Conservation (phyloP, 2,888 invertebrate genomes). For the Meiosimyza decipiens region DNA sequence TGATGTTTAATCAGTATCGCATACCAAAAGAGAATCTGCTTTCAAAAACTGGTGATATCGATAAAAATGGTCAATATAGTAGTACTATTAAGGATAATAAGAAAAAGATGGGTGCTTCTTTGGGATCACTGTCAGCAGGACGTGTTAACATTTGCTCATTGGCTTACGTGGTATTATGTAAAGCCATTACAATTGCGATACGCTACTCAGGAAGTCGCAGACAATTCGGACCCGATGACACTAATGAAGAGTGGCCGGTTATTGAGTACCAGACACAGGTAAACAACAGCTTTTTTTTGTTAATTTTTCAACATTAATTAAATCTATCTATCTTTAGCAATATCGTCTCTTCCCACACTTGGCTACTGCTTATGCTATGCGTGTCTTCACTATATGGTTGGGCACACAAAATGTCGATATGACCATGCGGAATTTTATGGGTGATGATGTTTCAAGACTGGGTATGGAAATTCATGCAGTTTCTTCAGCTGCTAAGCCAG, state of each 20-base stretch:
- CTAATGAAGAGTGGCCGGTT: constrained; percentile 79
- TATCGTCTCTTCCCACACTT: constrained; percentile 81
- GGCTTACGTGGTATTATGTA: constrained; percentile 73
- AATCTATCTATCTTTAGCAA: constrained; percentile 72
- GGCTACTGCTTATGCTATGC: constrained; percentile 75
- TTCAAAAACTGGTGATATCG: constrained; percentile 88
- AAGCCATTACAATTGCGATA: constrained; percentile 84
- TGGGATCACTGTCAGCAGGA: constrained; percentile 86
- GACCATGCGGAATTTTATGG: constrained; percentile 67
- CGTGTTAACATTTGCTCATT: constrained; percentile 80
- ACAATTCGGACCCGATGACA: constrained; percentile 85
- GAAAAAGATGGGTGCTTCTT: constrained; percentile 85
- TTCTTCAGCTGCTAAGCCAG: constrained; percentile 80
- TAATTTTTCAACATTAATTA: background rate
- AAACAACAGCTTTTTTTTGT: constrained; percentile 34
- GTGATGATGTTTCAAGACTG: constrained; percentile 62
- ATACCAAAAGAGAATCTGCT: constrained; percentile 83
- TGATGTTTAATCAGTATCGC: constrained; percentile 82
- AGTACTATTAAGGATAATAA: constrained; percentile 83
- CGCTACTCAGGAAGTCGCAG: constrained; percentile 87
- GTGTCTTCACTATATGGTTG: constrained; percentile 73
- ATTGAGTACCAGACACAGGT: constrained; percentile 93
- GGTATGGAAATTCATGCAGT: constrained; percentile 82
- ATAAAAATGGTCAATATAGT: constrained; percentile 83
- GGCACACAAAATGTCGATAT: constrained; percentile 67